phyloP scores from a whole-genome alignment of 2,113 vertebrate genomes.

The Laticauda colubrina region DNA sequence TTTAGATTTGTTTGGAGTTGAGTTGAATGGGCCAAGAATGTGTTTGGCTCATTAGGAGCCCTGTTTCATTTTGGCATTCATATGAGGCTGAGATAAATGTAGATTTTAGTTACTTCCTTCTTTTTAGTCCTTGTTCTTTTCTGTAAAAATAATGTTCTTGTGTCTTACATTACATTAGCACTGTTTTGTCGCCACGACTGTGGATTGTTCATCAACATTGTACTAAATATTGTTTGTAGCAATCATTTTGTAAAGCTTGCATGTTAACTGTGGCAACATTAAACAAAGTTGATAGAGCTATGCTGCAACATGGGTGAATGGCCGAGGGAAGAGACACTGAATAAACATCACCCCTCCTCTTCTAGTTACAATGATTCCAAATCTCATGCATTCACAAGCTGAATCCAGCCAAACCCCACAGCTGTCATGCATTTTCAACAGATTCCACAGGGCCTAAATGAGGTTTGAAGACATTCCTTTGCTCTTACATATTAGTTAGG shows the following conservation, averaged over 20 bases:
- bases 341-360: slow-evolving; percentile 68
- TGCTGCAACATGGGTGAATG: slow-evolving; percentile 51
- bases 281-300: slow-evolving; percentile 42
- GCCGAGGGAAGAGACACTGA: slow-evolving; percentile 32
- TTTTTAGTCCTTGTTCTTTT: slow-evolving; percentile 30
- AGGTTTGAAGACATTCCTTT: slow-evolving; percentile 92
- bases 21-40: slow-evolving; percentile 18
- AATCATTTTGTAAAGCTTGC: slow-evolving; percentile 25
- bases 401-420: slow-evolving; percentile 84
- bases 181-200: background rate
- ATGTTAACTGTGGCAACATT: slow-evolving; percentile 38
- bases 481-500: slow-evolving; percentile 92
- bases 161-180: slow-evolving; percentile 21
- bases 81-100: background rate
- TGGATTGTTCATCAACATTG: slow-evolving; percentile 35
- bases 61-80: background rate
- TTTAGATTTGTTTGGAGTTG: slow-evolving; percentile 17
- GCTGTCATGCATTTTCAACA: slow-evolving; percentile 99
- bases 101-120: slow-evolving; percentile 2
- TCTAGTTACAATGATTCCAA: slow-evolving; percentile 77
- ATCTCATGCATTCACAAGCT: slow-evolving; percentile 81
- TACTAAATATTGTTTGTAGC: background rate
- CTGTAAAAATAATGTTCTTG: slow-evolving; percentile 38
- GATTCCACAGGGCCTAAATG: slow-evolving; percentile 90
- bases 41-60: background rate